These are phyloP conservation scores for Steatornis caripensis DNA, from an alignment of 2,113 vertebrate species.

Conservation along the genomic window DNA sequence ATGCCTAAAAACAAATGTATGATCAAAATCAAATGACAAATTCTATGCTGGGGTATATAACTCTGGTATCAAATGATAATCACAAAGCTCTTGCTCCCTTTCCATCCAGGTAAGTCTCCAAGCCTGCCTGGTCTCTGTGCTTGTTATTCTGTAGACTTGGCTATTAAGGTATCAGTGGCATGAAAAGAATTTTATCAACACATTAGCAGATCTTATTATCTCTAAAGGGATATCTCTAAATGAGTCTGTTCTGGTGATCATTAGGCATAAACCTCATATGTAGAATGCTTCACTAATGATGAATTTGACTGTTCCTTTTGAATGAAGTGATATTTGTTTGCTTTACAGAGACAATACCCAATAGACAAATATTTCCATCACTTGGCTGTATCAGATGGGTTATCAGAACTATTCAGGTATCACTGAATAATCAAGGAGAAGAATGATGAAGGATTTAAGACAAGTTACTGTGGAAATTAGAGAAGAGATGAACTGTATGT, in stretches of 20 bases:
- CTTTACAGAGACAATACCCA: neutral
- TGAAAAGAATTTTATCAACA: conserved; percentile 62
- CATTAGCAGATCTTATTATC: conserved; percentile 2
- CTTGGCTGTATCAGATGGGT: neutral
- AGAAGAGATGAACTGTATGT: neutral
- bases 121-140: neutral
- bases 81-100: neutral
- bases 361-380: conserved; percentile 13
- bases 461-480: neutral
- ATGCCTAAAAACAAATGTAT: neutral
- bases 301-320: neutral
- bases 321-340: conserved; percentile 17
- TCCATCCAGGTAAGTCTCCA: neutral
- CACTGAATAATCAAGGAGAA: neutral
- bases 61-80: neutral
- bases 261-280: neutral
- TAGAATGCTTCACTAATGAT: neutral
- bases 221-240: conserved; percentile 20
- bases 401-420: conserved; percentile 13
- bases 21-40: neutral
- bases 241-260: conserved; percentile 4
- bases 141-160: neutral
- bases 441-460: neutral
- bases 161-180: conserved; percentile 15
- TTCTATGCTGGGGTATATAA: neutral